Percentiles rank a stretch among this genome's conserved stretches.
These are phyloP conservation scores for Alaudala cheleensis DNA, from an alignment of 2,113 vertebrate species.

Conservation along the genomic window DNA sequence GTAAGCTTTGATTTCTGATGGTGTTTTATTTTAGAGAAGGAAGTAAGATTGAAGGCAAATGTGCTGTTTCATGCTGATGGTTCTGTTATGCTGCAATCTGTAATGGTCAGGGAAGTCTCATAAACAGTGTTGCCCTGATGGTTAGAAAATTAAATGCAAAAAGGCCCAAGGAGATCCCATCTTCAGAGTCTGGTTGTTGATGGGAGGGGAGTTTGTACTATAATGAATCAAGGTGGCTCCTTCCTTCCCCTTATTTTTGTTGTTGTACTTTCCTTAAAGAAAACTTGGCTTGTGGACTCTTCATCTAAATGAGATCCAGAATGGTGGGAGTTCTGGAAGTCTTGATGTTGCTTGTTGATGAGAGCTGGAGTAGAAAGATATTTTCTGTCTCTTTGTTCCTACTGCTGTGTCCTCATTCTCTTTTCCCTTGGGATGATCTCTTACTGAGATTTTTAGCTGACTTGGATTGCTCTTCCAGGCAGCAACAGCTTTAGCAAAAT, in stretches of 20 bases:
- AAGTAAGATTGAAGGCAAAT: not conserved
- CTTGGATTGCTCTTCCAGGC: not conserved
- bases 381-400: not conserved
- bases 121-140: not conserved
- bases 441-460: not conserved
- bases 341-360: not conserved
- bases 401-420: not conserved
- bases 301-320: not conserved
- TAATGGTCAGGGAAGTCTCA: not conserved
- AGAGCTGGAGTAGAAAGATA: not conserved
- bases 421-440: not conserved
- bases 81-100: not conserved
- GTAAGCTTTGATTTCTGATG: not conserved
- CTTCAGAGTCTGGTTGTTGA: not conserved
- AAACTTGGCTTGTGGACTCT: not conserved
- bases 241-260: not conserved
- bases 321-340: not conserved
- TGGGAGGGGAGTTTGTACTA: not conserved
- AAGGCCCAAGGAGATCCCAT: not conserved
- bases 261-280: not conserved
- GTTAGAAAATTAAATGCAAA: not conserved
- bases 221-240: not conserved
- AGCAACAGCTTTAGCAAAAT: not conserved
- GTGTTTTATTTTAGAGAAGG: not conserved
- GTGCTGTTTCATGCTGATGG: not conserved